These are phyloP conservation scores for Drosophila diplacantha DNA, from an alignment of 2,888 invertebrate genomes.

Conservation along the genomic window DNA sequence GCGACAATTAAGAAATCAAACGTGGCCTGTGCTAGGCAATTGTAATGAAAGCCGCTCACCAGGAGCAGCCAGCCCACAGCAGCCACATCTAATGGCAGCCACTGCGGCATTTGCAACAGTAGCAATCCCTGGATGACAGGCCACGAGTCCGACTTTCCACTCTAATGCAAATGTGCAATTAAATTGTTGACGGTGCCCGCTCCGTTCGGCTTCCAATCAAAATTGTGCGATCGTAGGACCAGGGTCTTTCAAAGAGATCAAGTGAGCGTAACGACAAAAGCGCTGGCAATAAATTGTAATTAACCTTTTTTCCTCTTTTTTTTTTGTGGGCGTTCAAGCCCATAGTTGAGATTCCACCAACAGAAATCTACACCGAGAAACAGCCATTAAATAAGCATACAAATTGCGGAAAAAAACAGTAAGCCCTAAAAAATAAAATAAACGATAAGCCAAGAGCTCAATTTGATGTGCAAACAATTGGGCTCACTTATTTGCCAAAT, in stretches of 20 bases:
- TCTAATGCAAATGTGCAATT: slow-evolving; percentile 73
- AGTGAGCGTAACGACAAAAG: slow-evolving; percentile 59
- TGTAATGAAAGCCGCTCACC: slow-evolving; percentile 56
- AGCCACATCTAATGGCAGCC: slow-evolving; percentile 17
- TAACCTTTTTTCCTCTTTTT: slow-evolving; percentile 50
- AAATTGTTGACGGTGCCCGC: slow-evolving; percentile 68
- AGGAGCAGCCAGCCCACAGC: slow-evolving; percentile 38
- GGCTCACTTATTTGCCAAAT: slow-evolving; percentile 50
- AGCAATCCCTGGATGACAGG: slow-evolving; percentile 49
- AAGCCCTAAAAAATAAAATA: slow-evolving; percentile 20
- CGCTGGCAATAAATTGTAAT: slow-evolving; percentile 68
- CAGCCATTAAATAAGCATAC: slow-evolving; percentile 26
- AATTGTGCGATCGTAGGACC: slow-evolving; percentile 69
- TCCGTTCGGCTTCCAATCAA: slow-evolving; percentile 61
- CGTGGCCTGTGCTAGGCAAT: slow-evolving; percentile 57
- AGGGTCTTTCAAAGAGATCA: slow-evolving; percentile 40
- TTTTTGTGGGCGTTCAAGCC: slow-evolving; percentile 54
- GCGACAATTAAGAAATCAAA: slow-evolving; percentile 74
- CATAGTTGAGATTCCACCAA: slow-evolving; percentile 37
- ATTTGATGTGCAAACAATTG: slow-evolving; percentile 46
- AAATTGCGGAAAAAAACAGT: slow-evolving; percentile 13
- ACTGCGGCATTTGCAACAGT: slow-evolving; percentile 35
- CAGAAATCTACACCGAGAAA: slow-evolving; percentile 34
- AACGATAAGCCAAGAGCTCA: slow-evolving; percentile 18
- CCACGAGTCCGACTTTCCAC: slow-evolving; percentile 54